Conservation (phyloP, 2,888 invertebrate genomes). For the Zelleria hepariella region DNA sequence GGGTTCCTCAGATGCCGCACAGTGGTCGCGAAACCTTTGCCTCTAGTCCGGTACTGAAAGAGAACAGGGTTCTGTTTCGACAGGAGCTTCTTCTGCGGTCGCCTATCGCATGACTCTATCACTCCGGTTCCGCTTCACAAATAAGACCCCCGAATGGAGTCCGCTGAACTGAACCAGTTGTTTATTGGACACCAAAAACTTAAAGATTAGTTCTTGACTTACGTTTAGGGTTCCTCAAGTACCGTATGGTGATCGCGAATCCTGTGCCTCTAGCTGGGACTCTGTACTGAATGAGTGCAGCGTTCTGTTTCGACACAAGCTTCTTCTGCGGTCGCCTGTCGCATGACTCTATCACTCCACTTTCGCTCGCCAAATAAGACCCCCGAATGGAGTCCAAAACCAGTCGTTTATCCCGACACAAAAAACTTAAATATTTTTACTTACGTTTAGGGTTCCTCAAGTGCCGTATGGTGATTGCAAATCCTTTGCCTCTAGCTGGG, state of each 20-base stretch:
- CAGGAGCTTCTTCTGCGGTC: constrained; percentile 74
- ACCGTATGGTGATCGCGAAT: constrained; percentile 84
- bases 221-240: constrained; percentile 85
- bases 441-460: constrained; percentile 86
- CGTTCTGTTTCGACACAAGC: constrained; percentile 86
- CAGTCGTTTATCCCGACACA: too few relatives aligned
- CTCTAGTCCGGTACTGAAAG: constrained; percentile 80
- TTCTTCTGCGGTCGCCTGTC: constrained; percentile 75
- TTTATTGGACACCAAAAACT: too few relatives aligned
- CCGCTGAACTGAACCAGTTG: too few relatives aligned
- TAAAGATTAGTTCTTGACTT: too few relatives aligned
- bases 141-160: too few relatives aligned
- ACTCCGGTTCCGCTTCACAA: constrained; percentile 80
- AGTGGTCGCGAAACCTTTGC: constrained; percentile 84
- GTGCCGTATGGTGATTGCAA: constrained; percentile 84
- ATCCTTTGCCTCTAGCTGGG: constrained; percentile 81
- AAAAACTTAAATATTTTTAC: too few relatives aligned
- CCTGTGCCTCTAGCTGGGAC: constrained; percentile 82
- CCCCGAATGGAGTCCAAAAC: too few relatives aligned
- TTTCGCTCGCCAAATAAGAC: too few relatives aligned
- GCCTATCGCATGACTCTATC: constrained; percentile 81
- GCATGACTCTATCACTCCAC: too few relatives aligned
- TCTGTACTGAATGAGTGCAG: constrained; percentile 87
- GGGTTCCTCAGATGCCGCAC: constrained; percentile 84
- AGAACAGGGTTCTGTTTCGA: constrained; percentile 91